Evolutionary conservation across 2,888 invertebrate genomes (phyloP).

Genomic region (Aleiodes leptofemur): DNA sequence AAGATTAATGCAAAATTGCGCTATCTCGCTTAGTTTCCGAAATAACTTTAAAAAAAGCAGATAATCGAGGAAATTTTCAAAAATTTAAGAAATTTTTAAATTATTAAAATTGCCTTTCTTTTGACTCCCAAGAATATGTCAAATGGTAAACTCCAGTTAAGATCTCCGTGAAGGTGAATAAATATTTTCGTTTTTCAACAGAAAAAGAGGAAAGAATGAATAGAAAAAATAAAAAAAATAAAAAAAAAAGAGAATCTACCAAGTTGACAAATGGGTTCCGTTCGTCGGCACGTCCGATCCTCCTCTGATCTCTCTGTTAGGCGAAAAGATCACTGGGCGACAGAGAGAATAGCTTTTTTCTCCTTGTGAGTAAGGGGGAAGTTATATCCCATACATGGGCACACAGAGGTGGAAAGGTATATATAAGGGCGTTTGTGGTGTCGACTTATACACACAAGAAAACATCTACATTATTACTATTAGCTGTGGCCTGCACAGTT

Average conservation of each 20-base stretch:
- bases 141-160: conserved; percentile 38
- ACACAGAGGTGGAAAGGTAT: background rate
- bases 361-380: background rate
- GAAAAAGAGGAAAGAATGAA: conserved; percentile 36
- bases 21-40: too few relatives aligned
- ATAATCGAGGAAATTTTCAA: background rate
- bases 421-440: conserved; percentile 45
- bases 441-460: conserved; percentile 59
- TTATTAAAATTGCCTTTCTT: background rate
- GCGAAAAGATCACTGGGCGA: conserved; percentile 19
- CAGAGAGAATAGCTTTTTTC: conserved; percentile 9
- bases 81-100: background rate
- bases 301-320: conserved; percentile 59
- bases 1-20: too few relatives aligned
- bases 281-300: conserved; percentile 61
- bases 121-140: conserved; percentile 14
- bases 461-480: conserved; percentile 68
- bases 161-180: conserved; percentile 44
- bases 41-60: too few relatives aligned
- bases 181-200: conserved; percentile 30
- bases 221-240: conserved; percentile 21
- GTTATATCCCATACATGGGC: background rate
- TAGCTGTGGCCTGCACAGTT: conserved; percentile 63
- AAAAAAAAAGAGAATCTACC: conserved; percentile 22
- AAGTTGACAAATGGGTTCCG: conserved; percentile 57